Percentiles rank a stretch among this genome's conserved stretches.
phyloP scores from a whole-genome alignment of 1,140 invertebrate species.

The Rhagoletis zephyria region DNA sequence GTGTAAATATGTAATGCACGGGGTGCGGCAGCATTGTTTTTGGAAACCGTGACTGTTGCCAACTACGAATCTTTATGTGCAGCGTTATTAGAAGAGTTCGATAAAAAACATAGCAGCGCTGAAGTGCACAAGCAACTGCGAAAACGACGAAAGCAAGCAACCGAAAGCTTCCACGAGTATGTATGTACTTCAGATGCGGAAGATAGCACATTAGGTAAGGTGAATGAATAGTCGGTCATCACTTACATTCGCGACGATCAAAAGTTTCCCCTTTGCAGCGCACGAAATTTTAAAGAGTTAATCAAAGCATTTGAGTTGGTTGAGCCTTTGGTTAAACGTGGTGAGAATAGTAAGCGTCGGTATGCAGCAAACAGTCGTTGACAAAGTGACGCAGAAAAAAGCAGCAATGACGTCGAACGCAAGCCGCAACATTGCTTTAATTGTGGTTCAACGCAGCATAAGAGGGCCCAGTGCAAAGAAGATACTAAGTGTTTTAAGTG shows the following conservation, averaged over 20 bases:
- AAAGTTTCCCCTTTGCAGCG: slow-evolving; percentile 12
- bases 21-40: too few species aligned
- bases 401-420: not conserved
- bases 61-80: not conserved
- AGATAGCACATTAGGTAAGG: slow-evolving; percentile 13
- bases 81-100: not conserved
- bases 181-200: slow-evolving; percentile 20
- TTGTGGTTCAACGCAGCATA: slow-evolving; percentile 41
- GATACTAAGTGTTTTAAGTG: slow-evolving; percentile 52
- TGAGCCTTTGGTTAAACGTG: not conserved
- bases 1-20: too few species aligned
- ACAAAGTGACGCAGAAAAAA: not conserved
- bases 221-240: slow-evolving; percentile 11
- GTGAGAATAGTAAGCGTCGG: not conserved
- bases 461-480: not conserved
- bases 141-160: slow-evolving; percentile 24
- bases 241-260: slow-evolving; percentile 26
- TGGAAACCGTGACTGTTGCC: not conserved
- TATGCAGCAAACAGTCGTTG: not conserved
- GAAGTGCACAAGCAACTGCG: not conserved
- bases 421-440: slow-evolving; percentile 13
- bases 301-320: slow-evolving; percentile 17
- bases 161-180: slow-evolving; percentile 41
- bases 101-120: not conserved
- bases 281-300: slow-evolving; percentile 32